phyloP scores from a whole-genome alignment of 2,888 invertebrate genomes.

The Candidula unifasciata region DNA sequence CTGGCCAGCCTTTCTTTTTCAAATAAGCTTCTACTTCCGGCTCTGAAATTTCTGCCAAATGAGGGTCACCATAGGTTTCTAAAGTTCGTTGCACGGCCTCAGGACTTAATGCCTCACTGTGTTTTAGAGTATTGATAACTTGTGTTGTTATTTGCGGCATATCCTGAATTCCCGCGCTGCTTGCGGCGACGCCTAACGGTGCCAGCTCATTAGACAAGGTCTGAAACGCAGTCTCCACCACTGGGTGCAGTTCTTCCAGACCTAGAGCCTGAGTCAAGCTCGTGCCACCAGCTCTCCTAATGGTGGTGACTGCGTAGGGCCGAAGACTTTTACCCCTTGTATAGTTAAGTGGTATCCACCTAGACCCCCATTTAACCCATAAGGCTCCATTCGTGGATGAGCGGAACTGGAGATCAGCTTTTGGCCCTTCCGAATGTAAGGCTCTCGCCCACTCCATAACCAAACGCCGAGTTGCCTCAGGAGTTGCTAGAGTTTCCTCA shows the following conservation, averaged over 20 bases:
- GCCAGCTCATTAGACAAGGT: neutral
- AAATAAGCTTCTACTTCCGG: too few species aligned
- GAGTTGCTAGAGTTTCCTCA: neutral
- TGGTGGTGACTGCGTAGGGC: neutral
- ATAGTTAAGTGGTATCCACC: neutral
- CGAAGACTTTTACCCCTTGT: neutral
- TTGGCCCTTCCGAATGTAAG: too few species aligned
- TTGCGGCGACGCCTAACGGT: neutral
- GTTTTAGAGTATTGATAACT: neutral
- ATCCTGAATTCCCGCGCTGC: neutral
- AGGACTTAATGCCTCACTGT: neutral
- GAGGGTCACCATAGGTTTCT: neutral
- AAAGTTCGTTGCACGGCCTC: neutral
- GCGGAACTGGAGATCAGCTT: neutral
- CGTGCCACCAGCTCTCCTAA: too few species aligned
- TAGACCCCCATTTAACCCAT: neutral
- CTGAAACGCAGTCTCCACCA: neutral
- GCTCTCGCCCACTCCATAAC: neutral
- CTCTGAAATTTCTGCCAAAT: neutral
- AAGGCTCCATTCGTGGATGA: neutral
- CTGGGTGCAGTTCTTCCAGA: neutral
- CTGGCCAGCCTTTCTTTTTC: too few species aligned
- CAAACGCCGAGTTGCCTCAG: neutral
- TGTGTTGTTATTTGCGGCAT: neutral
- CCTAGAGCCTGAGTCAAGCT: neutral